Percentiles rank a stretch among this genome's conserved stretches.
phyloP scores from a whole-genome alignment of 2,113 vertebrate species.

The Pelobates fuscus region DNA sequence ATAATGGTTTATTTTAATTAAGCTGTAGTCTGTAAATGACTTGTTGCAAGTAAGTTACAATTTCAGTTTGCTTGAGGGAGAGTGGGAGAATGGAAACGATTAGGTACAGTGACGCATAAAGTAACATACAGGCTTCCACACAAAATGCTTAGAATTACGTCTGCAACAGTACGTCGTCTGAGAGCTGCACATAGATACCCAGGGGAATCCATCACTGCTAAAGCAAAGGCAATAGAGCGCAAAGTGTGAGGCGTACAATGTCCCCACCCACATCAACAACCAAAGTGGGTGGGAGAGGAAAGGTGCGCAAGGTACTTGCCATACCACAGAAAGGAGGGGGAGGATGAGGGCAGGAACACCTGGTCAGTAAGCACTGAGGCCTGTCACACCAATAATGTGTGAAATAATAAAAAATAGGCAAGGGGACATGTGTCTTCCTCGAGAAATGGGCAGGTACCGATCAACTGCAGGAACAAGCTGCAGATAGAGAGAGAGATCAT shows the following conservation, averaged over 20 bases:
- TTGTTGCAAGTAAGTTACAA: too few relatives aligned
- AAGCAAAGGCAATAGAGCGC: slow-evolving; percentile 9
- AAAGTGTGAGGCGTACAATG: neutral
- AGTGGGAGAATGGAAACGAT: neutral
- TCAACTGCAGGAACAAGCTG: slow-evolving; percentile 32
- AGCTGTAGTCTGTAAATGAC: too few relatives aligned
- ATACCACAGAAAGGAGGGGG: slow-evolving; percentile 21
- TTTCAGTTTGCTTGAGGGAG: neutral
- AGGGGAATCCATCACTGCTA: slow-evolving; percentile 12
- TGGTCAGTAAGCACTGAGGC: slow-evolving; percentile 11
- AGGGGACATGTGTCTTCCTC: slow-evolving; percentile 21
- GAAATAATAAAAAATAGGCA: slow-evolving; percentile 7
- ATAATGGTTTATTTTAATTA: too few relatives aligned
- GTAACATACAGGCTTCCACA: neutral
- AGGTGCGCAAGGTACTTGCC: slow-evolving; percentile 31
- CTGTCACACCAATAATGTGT: slow-evolving; percentile 4
- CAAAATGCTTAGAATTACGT: neutral
- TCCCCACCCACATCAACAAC: slow-evolving; percentile 16
- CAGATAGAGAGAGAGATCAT: neutral
- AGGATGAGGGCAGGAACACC: slow-evolving; percentile 19
- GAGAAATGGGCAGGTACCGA: slow-evolving; percentile 4
- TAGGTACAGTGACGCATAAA: neutral
- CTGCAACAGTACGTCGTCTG: neutral
- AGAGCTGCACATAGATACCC: slow-evolving; percentile 20
- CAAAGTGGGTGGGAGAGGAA: slow-evolving; percentile 9